Base-by-base conservation (phyloP, 2,888 invertebrate genomes). In the Hydroisotoma schaefferi region DNA sequence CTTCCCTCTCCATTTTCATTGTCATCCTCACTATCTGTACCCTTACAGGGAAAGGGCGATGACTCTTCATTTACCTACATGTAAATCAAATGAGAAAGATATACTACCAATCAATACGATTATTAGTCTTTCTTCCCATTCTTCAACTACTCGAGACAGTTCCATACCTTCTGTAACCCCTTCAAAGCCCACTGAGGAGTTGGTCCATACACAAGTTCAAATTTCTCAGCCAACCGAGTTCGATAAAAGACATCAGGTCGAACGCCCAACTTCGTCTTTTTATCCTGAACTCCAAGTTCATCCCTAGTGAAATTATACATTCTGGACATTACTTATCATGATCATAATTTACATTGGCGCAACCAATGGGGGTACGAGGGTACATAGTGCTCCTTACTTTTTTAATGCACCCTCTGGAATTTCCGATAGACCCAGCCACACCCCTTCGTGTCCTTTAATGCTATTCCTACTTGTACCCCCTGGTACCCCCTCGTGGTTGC, bases 121-220 rank as follows among this genome's bases (percentile, higher is more conserved):
- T n/a, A n/a, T n/a, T n/a, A n/a, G n/a, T n/a, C n/a, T n/a, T n/a
- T n/a, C n/a, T n/a, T n/a, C n/a, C n/a, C n/a, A n/a, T n/a, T n/a
- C n/a, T n/a, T n/a, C n/a, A n/a, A n/a, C n/a, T n/a, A n/a, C n/a
- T n/a, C n/a, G n/a, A n/a, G n/a, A n/a, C n/a, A n/a, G n/a, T n/a
- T 33, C 8, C 33, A 33, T 33, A 33, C 33, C 33, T 33, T 33
- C 8, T 33, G 8, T 33, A 8, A 10, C 8, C 15, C 33, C 33
- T 33, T 15, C 43, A n/a, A 6, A 20, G 68, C 66, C 68, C 68
- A 68, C 18, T 59, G 47, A 27, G 68, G 68, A 2, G 66, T 66
- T 8, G 53, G 46, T 20, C 68, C 68, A 43, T 59, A 64, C 1
- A 63, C 64, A 54, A 66, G 43, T 37, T 66, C 56, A 59, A 68